A percentile compares a stretch with the other conserved stretches of the same genome.
Evolutionary conservation across 2,113 vertebrate genomes (phyloP).

Genomic region (Mola mola): DNA sequence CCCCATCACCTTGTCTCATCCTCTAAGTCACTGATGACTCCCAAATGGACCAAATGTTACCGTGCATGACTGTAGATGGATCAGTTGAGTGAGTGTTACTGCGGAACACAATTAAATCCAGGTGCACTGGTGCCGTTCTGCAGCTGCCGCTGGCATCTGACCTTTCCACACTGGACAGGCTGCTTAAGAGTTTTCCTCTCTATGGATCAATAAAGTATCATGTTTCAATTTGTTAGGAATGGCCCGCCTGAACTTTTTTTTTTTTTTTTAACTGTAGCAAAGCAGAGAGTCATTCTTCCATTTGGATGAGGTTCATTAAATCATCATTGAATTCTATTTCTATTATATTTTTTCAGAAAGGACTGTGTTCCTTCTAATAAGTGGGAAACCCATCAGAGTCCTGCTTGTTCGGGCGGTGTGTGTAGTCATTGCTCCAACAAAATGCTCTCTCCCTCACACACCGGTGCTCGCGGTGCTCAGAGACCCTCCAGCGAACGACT

Average conservation of each 20-base stretch:
- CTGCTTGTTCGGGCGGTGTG: constrained; percentile 15
- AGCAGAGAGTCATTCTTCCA: background rate
- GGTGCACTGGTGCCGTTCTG: background rate
- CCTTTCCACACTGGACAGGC: background rate
- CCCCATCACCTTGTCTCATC: background rate
- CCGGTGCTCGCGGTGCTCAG: background rate
- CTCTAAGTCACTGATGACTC: constrained; percentile 1
- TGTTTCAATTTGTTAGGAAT: background rate
- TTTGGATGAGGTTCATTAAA: background rate
- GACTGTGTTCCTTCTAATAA: too few relatives aligned
- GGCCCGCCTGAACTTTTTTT: background rate
- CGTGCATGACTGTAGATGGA: background rate
- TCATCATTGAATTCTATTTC: too few relatives aligned
- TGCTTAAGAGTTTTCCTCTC: background rate
- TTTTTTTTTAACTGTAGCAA: background rate
- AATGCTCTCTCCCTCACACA: background rate
- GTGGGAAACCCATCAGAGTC: background rate
- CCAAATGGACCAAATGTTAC: constrained; percentile 6
- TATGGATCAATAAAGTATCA: background rate
- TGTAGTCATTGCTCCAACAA: constrained; percentile 17
- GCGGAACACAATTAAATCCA: background rate
- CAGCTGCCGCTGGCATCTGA: constrained; percentile 7
- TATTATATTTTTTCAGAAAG: background rate
- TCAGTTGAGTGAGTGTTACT: background rate
- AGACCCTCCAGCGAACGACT: constrained; percentile 9